These are phyloP conservation scores for Glareola pratincola DNA, from an alignment of 2,113 vertebrate genomes.

Conservation along the genomic window DNA sequence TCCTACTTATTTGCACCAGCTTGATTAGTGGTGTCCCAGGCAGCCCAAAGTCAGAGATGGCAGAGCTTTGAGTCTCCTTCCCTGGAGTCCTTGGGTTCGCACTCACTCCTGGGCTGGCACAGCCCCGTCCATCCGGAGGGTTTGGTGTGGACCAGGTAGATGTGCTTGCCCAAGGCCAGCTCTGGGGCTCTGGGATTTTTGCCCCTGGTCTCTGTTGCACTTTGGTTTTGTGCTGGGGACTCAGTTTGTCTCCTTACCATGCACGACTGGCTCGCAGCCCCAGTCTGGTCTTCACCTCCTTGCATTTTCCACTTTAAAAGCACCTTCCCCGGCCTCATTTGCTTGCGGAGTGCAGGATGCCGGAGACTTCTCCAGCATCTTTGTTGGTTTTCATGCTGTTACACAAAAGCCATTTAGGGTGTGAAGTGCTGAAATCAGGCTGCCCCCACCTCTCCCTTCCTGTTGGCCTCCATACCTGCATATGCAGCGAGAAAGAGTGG, in stretches of 20 bases:
- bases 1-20: not conserved
- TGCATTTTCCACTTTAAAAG: not conserved
- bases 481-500: not conserved
- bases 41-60: not conserved
- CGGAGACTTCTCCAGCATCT: not conserved
- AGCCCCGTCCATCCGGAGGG: rapidly evolving
- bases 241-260: not conserved
- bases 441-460: not conserved
- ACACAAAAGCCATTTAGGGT: not conserved
- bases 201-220: not conserved
- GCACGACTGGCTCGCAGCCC: not conserved
- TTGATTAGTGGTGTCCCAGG: not conserved
- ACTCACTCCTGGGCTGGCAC: not conserved
- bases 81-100: not conserved
- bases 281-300: not conserved
- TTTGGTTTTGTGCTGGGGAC: not conserved
- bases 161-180: not conserved
- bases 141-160: not conserved
- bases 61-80: not conserved
- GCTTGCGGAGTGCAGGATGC: not conserved
- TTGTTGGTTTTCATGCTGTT: not conserved
- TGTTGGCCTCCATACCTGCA: not conserved
- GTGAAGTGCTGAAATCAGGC: not conserved
- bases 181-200: not conserved
- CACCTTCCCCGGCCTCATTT: not conserved